These are phyloP conservation scores for Epiperipatus broadwayi DNA, from an alignment of 2,888 invertebrate genomes.

Conservation along the genomic window DNA sequence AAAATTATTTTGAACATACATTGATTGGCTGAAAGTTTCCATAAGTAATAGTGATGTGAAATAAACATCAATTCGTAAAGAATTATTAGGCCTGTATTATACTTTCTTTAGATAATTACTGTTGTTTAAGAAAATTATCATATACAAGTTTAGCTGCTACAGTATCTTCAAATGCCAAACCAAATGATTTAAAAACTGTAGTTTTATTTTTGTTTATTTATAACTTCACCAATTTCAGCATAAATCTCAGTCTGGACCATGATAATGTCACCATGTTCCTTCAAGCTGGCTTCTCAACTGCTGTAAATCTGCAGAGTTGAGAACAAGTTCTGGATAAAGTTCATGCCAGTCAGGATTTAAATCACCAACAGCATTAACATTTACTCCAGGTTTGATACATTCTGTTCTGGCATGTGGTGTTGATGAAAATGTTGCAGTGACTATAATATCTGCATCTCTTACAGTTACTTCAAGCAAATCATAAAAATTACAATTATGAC, in stretches of 20 bases:
- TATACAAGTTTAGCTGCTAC: conserved; percentile 38
- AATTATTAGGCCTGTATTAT: too few relatives aligned
- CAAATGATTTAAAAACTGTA: conserved; percentile 44
- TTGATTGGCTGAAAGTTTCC: too few relatives aligned
- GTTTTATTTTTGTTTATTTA: conserved; percentile 29
- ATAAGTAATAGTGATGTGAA: too few relatives aligned
- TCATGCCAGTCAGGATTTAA: conserved; percentile 35
- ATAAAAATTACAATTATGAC: conserved; percentile 20
- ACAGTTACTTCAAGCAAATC: conserved; percentile 34
- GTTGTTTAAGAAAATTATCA: too few relatives aligned
- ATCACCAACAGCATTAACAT: conserved; percentile 38
- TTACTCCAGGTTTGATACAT: conserved; percentile 35
- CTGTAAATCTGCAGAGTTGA: conserved; percentile 36
- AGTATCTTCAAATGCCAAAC: conserved; percentile 42
- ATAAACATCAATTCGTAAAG: too few relatives aligned
- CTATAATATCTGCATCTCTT: conserved; percentile 39
- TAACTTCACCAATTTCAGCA: conserved; percentile 39
- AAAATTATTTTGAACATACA: too few relatives aligned
- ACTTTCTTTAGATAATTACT: too few relatives aligned
- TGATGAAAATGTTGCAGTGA: conserved; percentile 37
- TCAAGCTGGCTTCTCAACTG: conserved; percentile 33
- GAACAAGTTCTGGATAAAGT: conserved; percentile 35
- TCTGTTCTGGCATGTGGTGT: conserved; percentile 34
- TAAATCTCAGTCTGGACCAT: conserved; percentile 33
- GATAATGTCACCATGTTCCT: conserved; percentile 35